Evolutionary conservation across 1,140 invertebrate genomes (phyloP), one percentile per base, ranked within the genome.

Genomic region (Proales similis): DNA sequence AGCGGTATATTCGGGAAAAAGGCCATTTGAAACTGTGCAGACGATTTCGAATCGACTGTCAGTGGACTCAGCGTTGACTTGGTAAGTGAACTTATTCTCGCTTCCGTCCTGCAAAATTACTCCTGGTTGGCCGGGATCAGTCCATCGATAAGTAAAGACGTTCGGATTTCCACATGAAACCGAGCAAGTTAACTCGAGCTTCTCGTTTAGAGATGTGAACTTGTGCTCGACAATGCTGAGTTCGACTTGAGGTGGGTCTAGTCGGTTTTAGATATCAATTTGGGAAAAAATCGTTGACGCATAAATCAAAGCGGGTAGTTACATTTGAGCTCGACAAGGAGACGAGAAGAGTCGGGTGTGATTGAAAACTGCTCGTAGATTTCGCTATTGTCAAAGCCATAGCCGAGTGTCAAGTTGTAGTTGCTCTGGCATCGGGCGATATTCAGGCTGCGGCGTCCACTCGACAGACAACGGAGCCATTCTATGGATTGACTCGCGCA

Each of bases 151-250:
- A 7, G 38, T 39, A 4, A 57, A 42, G 30, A 19, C 19, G 22
- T 57, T n/a, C 51, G 51, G 51, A 26, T 57, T 39, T 12, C 26
- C 51, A 42, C 51, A 57, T 6, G 39, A 36, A 7, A 57, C 22
- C 30, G 39, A 36, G 30, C 51, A 57, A 19, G 17, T 26, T 9
- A 57, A 17, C 5, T 42, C 36, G 17, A 32, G 20, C 12, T 39
- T 19, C 30, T 57, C n/a, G 4, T 42, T 42, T 5, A 6, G 29
- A n/a, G 27, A 29, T 32, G 51, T 36, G 14, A 36, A 36, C 9
- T 36, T 9, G 9, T 36, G 9, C 33, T 36, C 14, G 33, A 36
- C 9, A 36, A 14, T 36, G 9, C 33, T n/a, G n/a, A 9, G 14
- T 36, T 14, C 14, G 33, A 36, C 32, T 30, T 57, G 33, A 3